Conservation (phyloP, 2,888 invertebrate species). For the Eupithecia vulgata region DNA sequence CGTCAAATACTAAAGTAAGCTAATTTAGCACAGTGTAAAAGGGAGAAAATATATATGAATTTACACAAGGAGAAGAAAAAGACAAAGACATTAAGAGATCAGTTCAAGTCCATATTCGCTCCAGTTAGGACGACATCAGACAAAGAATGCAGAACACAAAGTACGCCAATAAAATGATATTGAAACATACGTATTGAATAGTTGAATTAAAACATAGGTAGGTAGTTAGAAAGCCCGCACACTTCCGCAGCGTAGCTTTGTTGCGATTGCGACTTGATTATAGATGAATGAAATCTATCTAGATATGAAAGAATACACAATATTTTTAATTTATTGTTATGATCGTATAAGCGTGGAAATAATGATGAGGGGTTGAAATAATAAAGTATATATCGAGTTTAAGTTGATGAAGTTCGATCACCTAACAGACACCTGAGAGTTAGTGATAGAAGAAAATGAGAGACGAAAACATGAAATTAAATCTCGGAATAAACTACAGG, state of each 20-base stretch:
- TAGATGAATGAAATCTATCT: background rate
- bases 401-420: background rate
- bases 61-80: background rate
- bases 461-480: background rate
- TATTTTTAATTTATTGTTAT: background rate
- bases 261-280: no score
- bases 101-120: background rate
- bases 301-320: background rate
- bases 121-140: background rate
- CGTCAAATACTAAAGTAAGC: background rate
- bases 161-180: background rate
- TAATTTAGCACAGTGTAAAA: background rate
- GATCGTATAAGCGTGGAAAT: background rate
- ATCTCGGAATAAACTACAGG: no score
- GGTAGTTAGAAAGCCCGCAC: background rate
- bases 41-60: background rate
- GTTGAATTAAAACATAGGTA: background rate
- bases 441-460: background rate
- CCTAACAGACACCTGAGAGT: background rate
- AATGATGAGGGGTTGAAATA: background rate
- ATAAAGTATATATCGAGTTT: background rate
- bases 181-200: background rate
- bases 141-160: slow-evolving; percentile 1
- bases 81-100: background rate
- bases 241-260: background rate